Evolutionary conservation across 2,888 invertebrate species (phyloP).

Genomic region (Rhogogaster chlorosoma): DNA sequence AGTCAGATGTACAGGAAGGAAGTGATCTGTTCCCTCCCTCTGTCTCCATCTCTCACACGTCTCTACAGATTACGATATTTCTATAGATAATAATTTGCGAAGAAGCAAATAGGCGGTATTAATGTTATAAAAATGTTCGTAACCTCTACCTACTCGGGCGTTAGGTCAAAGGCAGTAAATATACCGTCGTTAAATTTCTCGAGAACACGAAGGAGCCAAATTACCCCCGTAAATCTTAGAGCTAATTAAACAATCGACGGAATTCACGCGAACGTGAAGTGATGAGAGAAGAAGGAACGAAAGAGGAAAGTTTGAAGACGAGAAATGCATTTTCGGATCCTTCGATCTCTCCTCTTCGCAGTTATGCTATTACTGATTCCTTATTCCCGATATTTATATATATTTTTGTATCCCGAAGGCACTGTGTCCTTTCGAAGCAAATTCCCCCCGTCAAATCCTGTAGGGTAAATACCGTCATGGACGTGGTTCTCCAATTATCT

Average conservation of each 20-base stretch:
- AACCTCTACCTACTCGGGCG: not conserved
- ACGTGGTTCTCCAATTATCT: slow-evolving; percentile 28
- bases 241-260: not conserved
- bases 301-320: not conserved
- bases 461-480: slow-evolving; percentile 19
- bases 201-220: not conserved
- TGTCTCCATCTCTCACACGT: not conserved
- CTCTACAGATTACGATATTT: not conserved
- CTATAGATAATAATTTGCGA: not conserved
- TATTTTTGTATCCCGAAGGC: too few species aligned
- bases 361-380: too few species aligned
- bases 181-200: slow-evolving; percentile 1
- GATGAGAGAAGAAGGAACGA: not conserved
- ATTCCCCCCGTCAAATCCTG: not conserved
- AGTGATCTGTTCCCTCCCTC: not conserved
- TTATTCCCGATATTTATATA: too few species aligned
- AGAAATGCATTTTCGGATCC: not conserved
- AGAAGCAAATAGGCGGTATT: not conserved
- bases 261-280: not conserved
- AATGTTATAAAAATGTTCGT: not conserved
- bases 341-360: too few species aligned
- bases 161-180: not conserved
- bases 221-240: not conserved
- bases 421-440: not conserved
- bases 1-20: not conserved